phyloP scores from a whole-genome alignment of 2,888 invertebrate genomes.

The Antitype chi region DNA sequence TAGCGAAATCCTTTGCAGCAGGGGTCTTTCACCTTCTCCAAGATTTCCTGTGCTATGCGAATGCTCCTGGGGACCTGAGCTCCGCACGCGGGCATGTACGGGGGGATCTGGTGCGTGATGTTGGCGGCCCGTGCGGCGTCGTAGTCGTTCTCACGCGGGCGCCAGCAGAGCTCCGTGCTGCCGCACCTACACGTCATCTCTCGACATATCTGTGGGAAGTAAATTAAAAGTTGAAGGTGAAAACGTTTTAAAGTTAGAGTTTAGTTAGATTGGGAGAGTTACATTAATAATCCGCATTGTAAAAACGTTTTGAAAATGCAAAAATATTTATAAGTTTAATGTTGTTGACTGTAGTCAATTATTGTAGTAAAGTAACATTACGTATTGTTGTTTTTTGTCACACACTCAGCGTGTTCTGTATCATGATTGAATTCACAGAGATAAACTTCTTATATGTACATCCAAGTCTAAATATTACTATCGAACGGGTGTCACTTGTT shows the following conservation, averaged over 20 bases:
- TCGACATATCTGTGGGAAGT: conserved; percentile 80
- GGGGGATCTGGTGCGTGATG: conserved; percentile 79
- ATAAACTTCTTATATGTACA: background rate
- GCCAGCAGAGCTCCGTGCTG: conserved; percentile 81
- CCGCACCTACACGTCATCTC: conserved; percentile 84
- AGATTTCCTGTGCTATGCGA: conserved; percentile 75
- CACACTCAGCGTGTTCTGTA: no score
- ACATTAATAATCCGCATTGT: no score
- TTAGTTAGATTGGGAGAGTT: no score
- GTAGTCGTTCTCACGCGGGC: conserved; percentile 80
- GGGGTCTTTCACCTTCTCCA: conserved; percentile 20
- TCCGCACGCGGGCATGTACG: conserved; percentile 72
- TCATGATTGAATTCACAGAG: background rate
- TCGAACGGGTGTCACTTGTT: background rate
- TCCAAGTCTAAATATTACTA: background rate
- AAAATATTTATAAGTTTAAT: background rate
- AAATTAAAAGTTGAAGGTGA: background rate
- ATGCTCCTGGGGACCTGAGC: conserved; percentile 78
- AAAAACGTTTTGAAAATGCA: background rate
- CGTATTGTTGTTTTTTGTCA: background rate
- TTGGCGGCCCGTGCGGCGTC: conserved; percentile 80
- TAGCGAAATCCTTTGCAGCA: background rate
- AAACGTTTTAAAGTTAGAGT: background rate
- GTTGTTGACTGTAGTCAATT: background rate
- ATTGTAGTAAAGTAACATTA: background rate